Conservation (phyloP, 2,797 vertebrate species). For the Crenichthys baileyi region DNA sequence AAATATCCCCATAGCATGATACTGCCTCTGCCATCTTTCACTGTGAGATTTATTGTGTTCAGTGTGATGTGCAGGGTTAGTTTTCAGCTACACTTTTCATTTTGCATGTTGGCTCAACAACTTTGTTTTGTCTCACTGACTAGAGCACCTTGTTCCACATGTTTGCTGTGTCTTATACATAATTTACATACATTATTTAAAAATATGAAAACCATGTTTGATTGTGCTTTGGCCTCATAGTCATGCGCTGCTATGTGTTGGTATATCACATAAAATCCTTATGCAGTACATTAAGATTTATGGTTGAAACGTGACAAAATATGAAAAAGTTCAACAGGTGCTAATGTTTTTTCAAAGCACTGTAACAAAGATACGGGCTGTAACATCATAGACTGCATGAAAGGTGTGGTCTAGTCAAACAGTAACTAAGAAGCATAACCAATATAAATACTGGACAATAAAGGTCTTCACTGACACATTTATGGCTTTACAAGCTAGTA, state of each 20-base stretch:
- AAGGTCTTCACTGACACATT: slow-evolving; percentile 13
- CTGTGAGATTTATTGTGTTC: too few relatives aligned
- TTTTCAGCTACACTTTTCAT: too few relatives aligned
- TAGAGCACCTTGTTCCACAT: too few relatives aligned
- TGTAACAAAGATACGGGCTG: neutral
- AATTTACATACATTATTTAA: too few relatives aligned
- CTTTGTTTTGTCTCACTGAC: too few relatives aligned
- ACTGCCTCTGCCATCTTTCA: too few relatives aligned
- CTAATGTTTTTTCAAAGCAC: neutral
- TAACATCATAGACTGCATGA: neutral
- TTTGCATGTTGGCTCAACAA: too few relatives aligned
- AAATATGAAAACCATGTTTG: too few relatives aligned
- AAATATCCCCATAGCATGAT: too few relatives aligned
- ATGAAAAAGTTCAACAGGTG: neutral
- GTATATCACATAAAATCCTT: neutral
- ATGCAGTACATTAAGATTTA: neutral
- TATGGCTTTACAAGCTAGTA: neutral
- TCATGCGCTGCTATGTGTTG: neutral
- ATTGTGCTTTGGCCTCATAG: too few relatives aligned
- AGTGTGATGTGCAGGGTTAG: too few relatives aligned
- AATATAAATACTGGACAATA: neutral
- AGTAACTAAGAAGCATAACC: slow-evolving; percentile 17
- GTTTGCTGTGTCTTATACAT: too few relatives aligned
- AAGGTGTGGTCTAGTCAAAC: slow-evolving; percentile 16
- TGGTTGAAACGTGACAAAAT: neutral